Base-by-base conservation (phyloP, 2,888 invertebrate species). In the Capitulum mitella region DNA sequence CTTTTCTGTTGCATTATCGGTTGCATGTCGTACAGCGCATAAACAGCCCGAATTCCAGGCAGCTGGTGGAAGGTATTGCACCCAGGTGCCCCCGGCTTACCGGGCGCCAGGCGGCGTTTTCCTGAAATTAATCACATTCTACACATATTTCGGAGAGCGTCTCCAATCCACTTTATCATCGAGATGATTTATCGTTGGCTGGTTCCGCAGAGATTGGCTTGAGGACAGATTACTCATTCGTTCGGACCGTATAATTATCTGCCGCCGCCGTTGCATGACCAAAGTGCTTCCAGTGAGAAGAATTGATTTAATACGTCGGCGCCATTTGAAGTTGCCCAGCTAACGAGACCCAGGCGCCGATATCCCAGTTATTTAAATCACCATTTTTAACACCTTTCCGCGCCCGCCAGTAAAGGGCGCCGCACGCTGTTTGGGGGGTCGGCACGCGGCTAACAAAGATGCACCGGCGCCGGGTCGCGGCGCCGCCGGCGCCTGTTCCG, bases 231-330 rank as follows among this genome's bases (percentile, higher is more conserved):
- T 70, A 70, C 40, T 40, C 37, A 29, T 10, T 26, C 5, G 19
- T 26, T 12, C 26, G 29, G 22, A 22, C 22, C 37, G 37, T 70
- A 40, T 40, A 70, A 70, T 70, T 70, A 70, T 40, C 37, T 22
- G 22, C 6, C 1, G 37, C 70, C 40, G 70, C 0, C 70, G 40
- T 70, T 70, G 70, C 70, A 70, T 70, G 70, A 70, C 29, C 70
- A 6, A 10, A 22, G 70, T 70, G 40, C 70, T 70, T 70, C 40
- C 70, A 19, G 22, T 19, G 70, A n/a, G 37, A 26, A 26, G 40
- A 37, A 37, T 40, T 40, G 70, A 70, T 70, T 70, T 70, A 70
- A 70, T 70, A 34, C 16, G 70, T 70, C 70, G 70, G 70, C 70
- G 70, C 70, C 70, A 40, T 70, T 70, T 70, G 70, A 70, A 70